A percentile compares a stretch with the other conserved stretches of the same genome.
Conservation (phyloP, 2,797 vertebrate species). For the Scyliorhinus canicula region DNA sequence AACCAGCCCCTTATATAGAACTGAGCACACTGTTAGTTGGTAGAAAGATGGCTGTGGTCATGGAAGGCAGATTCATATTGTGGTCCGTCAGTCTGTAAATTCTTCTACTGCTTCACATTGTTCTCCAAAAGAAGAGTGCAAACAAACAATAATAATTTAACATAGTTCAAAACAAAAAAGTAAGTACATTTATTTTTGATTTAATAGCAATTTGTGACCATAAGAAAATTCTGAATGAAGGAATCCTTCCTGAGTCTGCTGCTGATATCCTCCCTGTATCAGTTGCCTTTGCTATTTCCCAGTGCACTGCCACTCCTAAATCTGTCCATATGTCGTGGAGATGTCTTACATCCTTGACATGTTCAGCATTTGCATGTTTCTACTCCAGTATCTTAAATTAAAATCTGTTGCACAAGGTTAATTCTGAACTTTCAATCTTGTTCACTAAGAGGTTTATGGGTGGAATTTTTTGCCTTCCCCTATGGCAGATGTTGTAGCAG, state of each 20-base stretch:
- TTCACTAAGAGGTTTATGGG: neutral
- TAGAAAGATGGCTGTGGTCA: neutral
- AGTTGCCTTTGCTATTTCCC: too few species aligned
- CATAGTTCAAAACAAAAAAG: neutral
- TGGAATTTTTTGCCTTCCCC: neutral
- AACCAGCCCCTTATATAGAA: neutral
- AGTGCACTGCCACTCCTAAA: neutral
- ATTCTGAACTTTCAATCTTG: neutral
- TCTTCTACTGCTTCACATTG: neutral
- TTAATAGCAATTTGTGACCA: too few species aligned
- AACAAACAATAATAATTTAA: neutral
- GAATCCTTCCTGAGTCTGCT: neutral
- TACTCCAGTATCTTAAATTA: neutral
- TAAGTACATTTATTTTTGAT: neutral
- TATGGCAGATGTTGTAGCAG: too few species aligned
- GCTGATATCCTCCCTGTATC: neutral
- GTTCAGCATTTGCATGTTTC: neutral
- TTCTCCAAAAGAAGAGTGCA: neutral
- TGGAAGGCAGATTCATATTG: neutral
- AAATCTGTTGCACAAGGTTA: neutral
- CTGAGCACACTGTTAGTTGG: neutral
- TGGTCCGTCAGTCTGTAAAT: neutral
- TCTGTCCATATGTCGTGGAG: neutral
- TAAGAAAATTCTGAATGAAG: neutral
- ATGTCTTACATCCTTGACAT: neutral